phyloP scores from a whole-genome alignment of 64 coral and sea anemone species.

The Stylophora pistillata region DNA sequence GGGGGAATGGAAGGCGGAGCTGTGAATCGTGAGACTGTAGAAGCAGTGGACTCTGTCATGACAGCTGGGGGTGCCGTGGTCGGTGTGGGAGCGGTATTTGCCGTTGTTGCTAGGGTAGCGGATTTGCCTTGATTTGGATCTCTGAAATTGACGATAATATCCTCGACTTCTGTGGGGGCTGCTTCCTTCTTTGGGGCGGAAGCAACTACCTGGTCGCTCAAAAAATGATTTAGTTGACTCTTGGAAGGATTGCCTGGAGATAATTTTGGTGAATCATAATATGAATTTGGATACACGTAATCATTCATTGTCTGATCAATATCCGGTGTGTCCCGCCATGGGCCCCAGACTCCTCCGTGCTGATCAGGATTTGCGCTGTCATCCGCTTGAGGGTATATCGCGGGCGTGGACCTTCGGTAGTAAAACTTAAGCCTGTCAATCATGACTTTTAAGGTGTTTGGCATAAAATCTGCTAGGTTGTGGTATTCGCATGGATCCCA shows the following conservation, averaged over 20 bases:
- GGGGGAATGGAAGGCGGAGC: constrained; percentile 16
- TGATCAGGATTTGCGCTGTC: constrained; percentile 74
- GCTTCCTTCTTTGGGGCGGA: background rate
- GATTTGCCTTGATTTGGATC: background rate
- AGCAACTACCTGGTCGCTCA: constrained; percentile 55
- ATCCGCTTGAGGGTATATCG: constrained; percentile 81
- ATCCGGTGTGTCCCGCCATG: constrained; percentile 72
- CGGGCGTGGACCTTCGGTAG: constrained; percentile 45
- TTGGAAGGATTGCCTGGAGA: background rate
- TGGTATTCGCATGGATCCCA: constrained; percentile 99
- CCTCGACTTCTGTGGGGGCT: constrained; percentile 19
- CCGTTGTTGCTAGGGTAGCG: background rate
- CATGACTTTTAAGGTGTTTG: constrained; percentile 97
- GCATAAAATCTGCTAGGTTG: constrained; percentile 97
- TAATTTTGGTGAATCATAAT: constrained; percentile 37
- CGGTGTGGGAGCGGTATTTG: background rate
- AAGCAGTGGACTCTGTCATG: background rate
- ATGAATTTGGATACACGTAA: constrained; percentile 83
- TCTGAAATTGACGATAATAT: constrained; percentile 41
- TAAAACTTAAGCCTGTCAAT: constrained; percentile 89
- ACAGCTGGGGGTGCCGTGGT: constrained; percentile 4
- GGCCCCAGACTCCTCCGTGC: constrained; percentile 82
- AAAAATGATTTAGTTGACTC: constrained; percentile 50
- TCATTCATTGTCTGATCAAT: constrained; percentile 70
- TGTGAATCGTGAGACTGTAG: background rate